Evolutionary conservation across 1,140 invertebrate genomes (phyloP).

Genomic region (Apis cerana): DNA sequence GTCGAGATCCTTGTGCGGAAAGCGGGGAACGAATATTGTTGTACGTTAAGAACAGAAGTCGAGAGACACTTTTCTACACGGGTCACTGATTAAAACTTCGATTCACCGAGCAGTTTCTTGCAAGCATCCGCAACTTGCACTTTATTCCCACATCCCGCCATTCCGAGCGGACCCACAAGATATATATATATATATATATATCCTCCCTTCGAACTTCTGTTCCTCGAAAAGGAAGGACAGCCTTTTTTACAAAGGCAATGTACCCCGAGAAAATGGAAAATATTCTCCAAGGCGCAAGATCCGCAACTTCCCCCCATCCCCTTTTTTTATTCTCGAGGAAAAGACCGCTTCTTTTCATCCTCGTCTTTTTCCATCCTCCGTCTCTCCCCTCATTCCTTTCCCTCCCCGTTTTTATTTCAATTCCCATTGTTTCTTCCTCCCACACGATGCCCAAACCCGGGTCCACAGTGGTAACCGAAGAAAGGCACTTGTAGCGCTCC

Average conservation of each 20-base stretch:
- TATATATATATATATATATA: neutral
- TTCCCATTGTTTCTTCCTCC: constrained; percentile 19
- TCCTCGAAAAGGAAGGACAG: neutral
- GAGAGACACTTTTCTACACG: neutral
- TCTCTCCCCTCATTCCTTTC: neutral
- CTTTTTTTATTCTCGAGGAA: neutral
- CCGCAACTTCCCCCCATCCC: neutral
- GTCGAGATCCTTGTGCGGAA: neutral
- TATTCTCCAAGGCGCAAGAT: constrained; percentile 2
- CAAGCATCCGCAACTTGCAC: neutral
- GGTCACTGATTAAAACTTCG: neutral
- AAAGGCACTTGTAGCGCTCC: constrained; percentile 37
- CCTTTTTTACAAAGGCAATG: neutral
- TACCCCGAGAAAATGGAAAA: constrained; percentile 24
- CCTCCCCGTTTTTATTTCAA: neutral
- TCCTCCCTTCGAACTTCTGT: neutral
- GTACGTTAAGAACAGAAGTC: neutral
- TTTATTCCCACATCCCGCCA: no score
- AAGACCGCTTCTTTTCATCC: neutral
- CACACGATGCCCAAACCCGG: neutral
- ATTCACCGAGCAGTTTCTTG: neutral
- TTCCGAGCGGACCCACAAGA: neutral
- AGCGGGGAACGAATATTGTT: neutral
- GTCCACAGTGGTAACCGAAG: neutral
- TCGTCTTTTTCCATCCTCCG: neutral